These are phyloP conservation scores for Hippoglossus stenolepis DNA, from an alignment of 2,113 vertebrate genomes.

Conservation along the genomic window DNA sequence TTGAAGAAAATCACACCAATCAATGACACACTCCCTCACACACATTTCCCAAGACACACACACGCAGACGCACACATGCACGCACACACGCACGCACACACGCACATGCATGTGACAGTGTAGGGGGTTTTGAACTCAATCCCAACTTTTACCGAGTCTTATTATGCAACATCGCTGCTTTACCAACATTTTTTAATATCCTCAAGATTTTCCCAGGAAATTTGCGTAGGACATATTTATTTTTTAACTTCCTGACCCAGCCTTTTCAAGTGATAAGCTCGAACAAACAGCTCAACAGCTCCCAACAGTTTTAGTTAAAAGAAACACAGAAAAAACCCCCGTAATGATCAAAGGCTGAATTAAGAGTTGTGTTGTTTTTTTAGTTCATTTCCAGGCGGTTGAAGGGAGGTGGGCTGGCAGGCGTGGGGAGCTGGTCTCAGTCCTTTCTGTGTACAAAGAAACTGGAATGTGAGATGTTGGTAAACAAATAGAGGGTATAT, in stretches of 20 bases:
- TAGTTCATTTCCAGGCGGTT: conserved; percentile 50
- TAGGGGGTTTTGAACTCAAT: conserved; percentile 47
- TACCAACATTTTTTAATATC: conserved; percentile 24
- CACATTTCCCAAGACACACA: conserved; percentile 16
- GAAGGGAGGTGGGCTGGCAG: conserved; percentile 58
- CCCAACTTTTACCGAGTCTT: conserved; percentile 48
- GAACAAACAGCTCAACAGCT: conserved; percentile 67
- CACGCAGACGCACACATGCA: conserved; percentile 5
- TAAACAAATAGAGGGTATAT: conserved; percentile 71
- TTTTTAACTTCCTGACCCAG: conserved; percentile 63
- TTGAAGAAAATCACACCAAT: conserved; percentile 82
- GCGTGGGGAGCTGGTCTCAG: conserved; percentile 47
- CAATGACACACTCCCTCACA: conserved; percentile 63
- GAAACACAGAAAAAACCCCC: conserved; percentile 20
- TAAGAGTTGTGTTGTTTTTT: conserved; percentile 75
- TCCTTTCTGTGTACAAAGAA: conserved; percentile 59
- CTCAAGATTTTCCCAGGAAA: conserved; percentile 43
- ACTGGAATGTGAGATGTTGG: conserved; percentile 55
- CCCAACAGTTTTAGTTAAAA: conserved; percentile 66
- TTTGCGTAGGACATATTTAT: conserved; percentile 27
- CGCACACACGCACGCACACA: background rate
- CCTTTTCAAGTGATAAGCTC: conserved; percentile 67
- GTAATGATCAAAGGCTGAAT: conserved; percentile 76
- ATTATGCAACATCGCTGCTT: conserved; percentile 48
- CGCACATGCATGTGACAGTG: conserved; percentile 9